phyloP scores from a whole-genome alignment of 1,140 invertebrate genomes.

The Eulimnadia texana region DNA sequence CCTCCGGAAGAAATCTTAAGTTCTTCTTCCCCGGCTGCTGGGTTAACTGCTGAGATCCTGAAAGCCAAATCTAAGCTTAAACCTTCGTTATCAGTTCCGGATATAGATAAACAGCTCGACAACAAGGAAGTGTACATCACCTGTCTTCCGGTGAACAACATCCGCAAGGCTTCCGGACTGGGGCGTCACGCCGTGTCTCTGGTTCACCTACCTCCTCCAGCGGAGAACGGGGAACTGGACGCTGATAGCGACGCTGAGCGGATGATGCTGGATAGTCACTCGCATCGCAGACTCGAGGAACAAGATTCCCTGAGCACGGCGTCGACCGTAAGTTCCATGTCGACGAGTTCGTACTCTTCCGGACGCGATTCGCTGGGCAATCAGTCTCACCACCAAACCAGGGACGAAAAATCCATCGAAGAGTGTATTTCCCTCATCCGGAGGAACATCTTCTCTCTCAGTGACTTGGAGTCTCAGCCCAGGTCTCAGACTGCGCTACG shows the following conservation, averaged over 20 bases:
- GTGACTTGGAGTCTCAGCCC: slow-evolving; percentile 19
- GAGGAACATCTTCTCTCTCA: slow-evolving; percentile 29
- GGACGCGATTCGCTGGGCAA: neutral
- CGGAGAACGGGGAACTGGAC: slow-evolving; percentile 50
- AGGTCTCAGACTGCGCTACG: slow-evolving; percentile 20
- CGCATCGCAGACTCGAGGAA: slow-evolving; percentile 13
- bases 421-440: slow-evolving; percentile 31
- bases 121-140: slow-evolving; percentile 30
- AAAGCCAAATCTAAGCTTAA: slow-evolving; percentile 44
- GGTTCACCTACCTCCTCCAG: slow-evolving; percentile 61
- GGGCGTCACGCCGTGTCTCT: slow-evolving; percentile 56
- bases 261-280: slow-evolving; percentile 17
- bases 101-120: slow-evolving; percentile 70
- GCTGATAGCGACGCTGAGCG: slow-evolving; percentile 40
- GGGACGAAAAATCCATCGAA: slow-evolving; percentile 29
- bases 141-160: slow-evolving; percentile 24
- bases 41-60: slow-evolving; percentile 5
- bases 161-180: slow-evolving; percentile 24
- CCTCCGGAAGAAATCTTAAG: neutral
- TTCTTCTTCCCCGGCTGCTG: too few relatives aligned
- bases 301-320: slow-evolving; percentile 15
- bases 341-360: slow-evolving; percentile 10
- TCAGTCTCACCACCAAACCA: neutral
- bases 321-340: slow-evolving; percentile 13
- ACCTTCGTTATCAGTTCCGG: slow-evolving; percentile 63